Evolutionary conservation across 37 sponge, comb jelly and placozoan genomes (phyloP).

Genomic region (Mnemiopsis leidyi): DNA sequence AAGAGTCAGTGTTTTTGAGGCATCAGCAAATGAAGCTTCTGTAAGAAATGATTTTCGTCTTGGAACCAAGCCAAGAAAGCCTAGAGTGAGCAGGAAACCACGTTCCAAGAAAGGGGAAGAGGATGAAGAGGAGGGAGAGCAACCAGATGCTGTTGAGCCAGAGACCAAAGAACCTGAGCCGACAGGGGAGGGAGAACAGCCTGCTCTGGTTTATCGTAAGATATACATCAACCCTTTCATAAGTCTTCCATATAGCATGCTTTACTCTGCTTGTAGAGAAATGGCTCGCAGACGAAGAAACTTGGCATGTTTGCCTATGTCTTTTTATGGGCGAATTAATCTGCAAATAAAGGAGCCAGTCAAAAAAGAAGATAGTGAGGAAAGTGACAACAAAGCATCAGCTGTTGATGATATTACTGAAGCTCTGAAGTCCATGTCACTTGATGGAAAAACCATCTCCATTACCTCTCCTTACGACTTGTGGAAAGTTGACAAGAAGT

Average conservation of each 20-base stretch:
- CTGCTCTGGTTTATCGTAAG: constrained; percentile 8
- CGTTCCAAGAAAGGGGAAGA: neutral
- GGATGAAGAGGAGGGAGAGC: neutral
- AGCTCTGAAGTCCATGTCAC: neutral
- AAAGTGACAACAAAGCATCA: neutral
- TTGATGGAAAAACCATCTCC: constrained; percentile 18
- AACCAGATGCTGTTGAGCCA: neutral
- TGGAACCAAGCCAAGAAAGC: constrained; percentile 3
- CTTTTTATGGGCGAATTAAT: constrained; percentile 22
- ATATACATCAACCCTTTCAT: constrained; percentile 51
- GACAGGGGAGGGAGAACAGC: neutral
- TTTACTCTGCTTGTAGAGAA: constrained; percentile 19
- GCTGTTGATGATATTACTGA: constrained; percentile 20
- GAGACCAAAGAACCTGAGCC: neutral
- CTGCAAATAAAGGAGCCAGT: neutral
- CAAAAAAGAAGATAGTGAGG: neutral
- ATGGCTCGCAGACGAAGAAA: neutral
- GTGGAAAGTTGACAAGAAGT: constrained; percentile 40
- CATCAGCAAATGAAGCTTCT: neutral
- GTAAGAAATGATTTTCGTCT: constrained; percentile 16
- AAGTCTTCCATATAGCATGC: neutral
- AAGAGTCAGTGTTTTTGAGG: constrained; percentile 21
- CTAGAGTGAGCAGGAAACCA: neutral
- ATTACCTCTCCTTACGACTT: neutral
- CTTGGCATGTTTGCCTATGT: constrained; percentile 14